phyloP scores from a whole-genome alignment of 2,888 invertebrate species.

The Thecophora atra region DNA sequence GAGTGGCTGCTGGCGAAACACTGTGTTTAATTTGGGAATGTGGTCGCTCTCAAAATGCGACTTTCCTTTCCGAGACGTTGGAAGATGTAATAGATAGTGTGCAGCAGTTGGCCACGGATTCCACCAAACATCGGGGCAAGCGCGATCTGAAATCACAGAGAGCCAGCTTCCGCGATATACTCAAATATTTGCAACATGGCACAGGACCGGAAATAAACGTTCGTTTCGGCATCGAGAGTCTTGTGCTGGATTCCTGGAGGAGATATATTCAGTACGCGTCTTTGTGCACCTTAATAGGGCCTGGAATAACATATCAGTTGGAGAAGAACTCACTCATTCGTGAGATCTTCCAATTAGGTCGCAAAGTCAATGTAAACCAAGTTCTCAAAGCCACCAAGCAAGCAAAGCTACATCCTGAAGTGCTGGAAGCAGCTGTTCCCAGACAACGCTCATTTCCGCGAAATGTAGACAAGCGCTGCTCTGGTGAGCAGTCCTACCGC shows the following conservation, averaged over 20 bases:
- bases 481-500: neutral
- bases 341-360: slow-evolving; percentile 83
- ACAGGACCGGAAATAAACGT: slow-evolving; percentile 65
- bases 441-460: neutral
- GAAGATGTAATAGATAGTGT: slow-evolving; percentile 76
- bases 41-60: slow-evolving; percentile 71
- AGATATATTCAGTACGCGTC: slow-evolving; percentile 68
- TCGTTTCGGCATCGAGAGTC: slow-evolving; percentile 62
- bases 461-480: neutral
- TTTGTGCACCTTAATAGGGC: slow-evolving; percentile 68
- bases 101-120: slow-evolving; percentile 87
- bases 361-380: slow-evolving; percentile 65
- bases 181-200: slow-evolving; percentile 80
- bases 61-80: slow-evolving; percentile 71
- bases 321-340: slow-evolving; percentile 82
- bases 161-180: slow-evolving; percentile 92
- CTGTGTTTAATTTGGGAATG: slow-evolving; percentile 82
- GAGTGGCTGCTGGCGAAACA: slow-evolving; percentile 82
- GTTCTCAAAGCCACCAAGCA: slow-evolving; percentile 47
- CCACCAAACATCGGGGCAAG: slow-evolving; percentile 93
- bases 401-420: neutral
- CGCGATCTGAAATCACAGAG: slow-evolving; percentile 93
- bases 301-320: slow-evolving; percentile 79
- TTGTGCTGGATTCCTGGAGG: slow-evolving; percentile 66
- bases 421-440: neutral